Base-by-base conservation (phyloP, 2,888 invertebrate genomes). In the Lagria hirta region DNA sequence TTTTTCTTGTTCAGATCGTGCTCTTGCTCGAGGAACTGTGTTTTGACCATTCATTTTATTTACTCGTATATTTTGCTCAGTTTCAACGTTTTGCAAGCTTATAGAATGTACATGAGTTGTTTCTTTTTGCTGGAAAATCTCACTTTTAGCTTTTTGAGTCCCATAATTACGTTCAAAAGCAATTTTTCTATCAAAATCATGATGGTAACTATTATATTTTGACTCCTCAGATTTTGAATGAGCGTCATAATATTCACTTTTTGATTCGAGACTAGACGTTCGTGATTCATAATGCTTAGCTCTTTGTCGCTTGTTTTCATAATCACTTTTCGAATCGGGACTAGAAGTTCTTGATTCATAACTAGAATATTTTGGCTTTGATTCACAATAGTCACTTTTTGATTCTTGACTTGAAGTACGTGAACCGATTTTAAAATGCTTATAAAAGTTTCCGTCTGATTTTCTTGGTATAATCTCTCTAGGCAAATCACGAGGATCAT, bases 401-500 rank as follows among this genome's bases (percentile, higher is more conserved):
- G 84, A 84, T 52, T 66, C 80, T 20, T 60, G 49, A 62, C 84
- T 84, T 1, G 84, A 84, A 4, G 82, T 80, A 24, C 84, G 74
- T 1, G 84, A 83, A 14, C 80, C 76, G 45, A 80, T 75, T 60
- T 82, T 82, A 43, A 83, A 81, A 58, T 82, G 80, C 59, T 83
- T 83, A 58, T 85, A 85, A 64, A 83, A 85, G 57, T 77, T 81
- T 2, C 85, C 85, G 61, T 86, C 85, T 0, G 85, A 86, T 62
- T 84, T 81, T 5, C 85, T 79, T 6, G 83, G 82, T 6, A 84
- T 73, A 48, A 83, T 84, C 64, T 86, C 85, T 12, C 84, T 76
- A 1, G 85, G 85, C 33, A 85, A 73, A 63, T 84, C 81, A 11
- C 84, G 72, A n/a, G 85, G 85, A 70, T 86, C 86, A 62, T 89